Conservation (phyloP, 2,888 invertebrate genomes). For the Parnassius mnemosyne region DNA sequence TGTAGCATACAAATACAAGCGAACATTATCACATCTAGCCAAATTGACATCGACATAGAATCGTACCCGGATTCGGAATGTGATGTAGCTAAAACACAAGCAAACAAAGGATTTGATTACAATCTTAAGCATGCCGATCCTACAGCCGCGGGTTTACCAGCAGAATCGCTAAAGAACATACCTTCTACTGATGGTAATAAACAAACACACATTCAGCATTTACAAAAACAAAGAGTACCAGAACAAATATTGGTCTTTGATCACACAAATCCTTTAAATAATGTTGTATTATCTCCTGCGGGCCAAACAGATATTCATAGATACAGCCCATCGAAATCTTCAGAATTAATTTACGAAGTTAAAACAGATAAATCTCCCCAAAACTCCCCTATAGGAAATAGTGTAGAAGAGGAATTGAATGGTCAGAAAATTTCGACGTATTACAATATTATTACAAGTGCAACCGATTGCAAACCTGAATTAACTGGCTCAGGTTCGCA, state of each 20-base stretch:
- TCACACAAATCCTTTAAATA: constrained; percentile 62
- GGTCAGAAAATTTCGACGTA: constrained; percentile 8
- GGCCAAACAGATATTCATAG: constrained; percentile 13
- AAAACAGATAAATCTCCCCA: not conserved
- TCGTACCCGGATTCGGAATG: constrained; percentile 37
- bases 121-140: not conserved
- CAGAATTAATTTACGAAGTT: not conserved
- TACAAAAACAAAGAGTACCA: not conserved
- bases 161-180: not conserved
- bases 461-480: not conserved
- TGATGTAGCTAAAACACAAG: constrained; percentile 25
- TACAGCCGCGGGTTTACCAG: not conserved
- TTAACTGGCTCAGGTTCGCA: not conserved
- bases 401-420: not conserved
- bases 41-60: constrained; percentile 52
- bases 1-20: constrained; percentile 60
- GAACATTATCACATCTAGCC: constrained; percentile 57
- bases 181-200: not conserved
- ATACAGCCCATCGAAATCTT: constrained; percentile 9
- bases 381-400: not conserved
- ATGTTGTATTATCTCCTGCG: constrained; percentile 45
- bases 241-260: constrained; percentile 54
- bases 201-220: not conserved
- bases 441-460: constrained; percentile 12
- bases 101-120: not conserved